phyloP scores from a whole-genome alignment of 2,888 invertebrate species.

The Platycnemis pennipes region DNA sequence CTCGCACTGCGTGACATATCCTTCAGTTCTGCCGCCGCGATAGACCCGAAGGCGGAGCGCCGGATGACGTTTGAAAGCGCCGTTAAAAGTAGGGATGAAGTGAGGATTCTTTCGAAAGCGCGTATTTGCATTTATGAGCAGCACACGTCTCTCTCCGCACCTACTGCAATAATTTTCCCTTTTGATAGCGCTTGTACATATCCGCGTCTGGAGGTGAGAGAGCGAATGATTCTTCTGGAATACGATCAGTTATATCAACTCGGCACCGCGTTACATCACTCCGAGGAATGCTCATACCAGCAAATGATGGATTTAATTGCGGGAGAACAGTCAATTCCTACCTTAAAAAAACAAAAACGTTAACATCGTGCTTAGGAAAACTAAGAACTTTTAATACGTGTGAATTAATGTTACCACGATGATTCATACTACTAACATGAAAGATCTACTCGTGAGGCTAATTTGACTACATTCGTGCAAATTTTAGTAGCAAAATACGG shows the following conservation, averaged over 20 bases:
- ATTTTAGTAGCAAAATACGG: too few species aligned
- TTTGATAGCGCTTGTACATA: constrained; percentile 27
- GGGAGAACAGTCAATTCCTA: not conserved
- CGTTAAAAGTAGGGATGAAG: not conserved
- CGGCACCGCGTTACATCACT: constrained; percentile 28
- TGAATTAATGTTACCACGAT: too few species aligned
- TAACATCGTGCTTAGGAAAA: too few species aligned
- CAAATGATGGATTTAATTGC: not conserved
- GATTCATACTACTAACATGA: too few species aligned
- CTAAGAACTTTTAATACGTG: too few species aligned
- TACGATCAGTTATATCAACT: constrained; percentile 5
- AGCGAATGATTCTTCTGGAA: constrained; percentile 4
- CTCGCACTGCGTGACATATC: not conserved
- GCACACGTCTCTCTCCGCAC: constrained; percentile 5
- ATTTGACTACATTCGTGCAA: too few species aligned
- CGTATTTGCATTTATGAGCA: constrained; percentile 28
- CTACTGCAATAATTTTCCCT: constrained; percentile 30
- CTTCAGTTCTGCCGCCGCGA: not conserved
- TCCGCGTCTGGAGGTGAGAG: not conserved
- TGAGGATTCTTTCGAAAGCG: constrained; percentile 42
- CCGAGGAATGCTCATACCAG: not conserved
- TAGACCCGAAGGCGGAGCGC: not conserved
- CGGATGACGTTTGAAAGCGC: not conserved
- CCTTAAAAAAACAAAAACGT: too few species aligned
- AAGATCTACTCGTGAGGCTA: too few species aligned